A percentile compares a stretch with the other conserved stretches of the same genome.
phyloP scores from a whole-genome alignment of 2,888 invertebrate genomes.

The Helobdella robusta region DNA sequence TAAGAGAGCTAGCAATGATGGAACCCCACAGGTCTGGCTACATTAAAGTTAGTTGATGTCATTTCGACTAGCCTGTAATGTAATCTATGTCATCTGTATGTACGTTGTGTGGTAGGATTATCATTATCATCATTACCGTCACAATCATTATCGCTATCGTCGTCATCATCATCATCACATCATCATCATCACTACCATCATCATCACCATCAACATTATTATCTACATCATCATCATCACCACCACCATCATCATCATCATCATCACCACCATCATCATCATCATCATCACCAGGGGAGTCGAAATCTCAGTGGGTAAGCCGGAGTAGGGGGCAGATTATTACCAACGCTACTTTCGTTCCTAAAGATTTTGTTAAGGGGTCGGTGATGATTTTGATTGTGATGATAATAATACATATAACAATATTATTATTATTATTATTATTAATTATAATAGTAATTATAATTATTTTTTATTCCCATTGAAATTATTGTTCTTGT shows the following conservation, averaged over 20 bases:
- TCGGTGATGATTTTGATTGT: conserved; percentile 29
- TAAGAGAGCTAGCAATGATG: conserved; percentile 18
- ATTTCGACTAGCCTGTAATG: too few relatives aligned
- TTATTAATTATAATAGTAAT: neutral
- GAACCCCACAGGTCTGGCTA: conserved; percentile 11
- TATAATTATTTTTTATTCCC: neutral
- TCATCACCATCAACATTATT: too few relatives aligned
- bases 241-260: conserved; percentile 21
- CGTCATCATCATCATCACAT: too few relatives aligned
- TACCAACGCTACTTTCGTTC: conserved; percentile 46
- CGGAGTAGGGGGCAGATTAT: conserved; percentile 42
- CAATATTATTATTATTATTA: neutral
- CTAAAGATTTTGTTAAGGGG: conserved; percentile 45
- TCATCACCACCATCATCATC: conserved; percentile 1
- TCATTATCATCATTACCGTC: too few relatives aligned
- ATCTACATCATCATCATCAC: conserved; percentile 11
- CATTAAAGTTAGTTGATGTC: neutral
- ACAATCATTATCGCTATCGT: too few relatives aligned
- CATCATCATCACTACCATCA: too few relatives aligned
- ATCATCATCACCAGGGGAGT: conserved; percentile 23
- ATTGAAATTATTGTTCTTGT: conserved; percentile 10
- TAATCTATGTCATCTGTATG: too few relatives aligned
- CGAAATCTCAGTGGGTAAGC: conserved; percentile 28
- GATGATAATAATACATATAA: neutral
- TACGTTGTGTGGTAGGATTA: too few relatives aligned